These are phyloP conservation scores for Passer domesticus DNA, from an alignment of 2,113 vertebrate species.

Conservation along the genomic window DNA sequence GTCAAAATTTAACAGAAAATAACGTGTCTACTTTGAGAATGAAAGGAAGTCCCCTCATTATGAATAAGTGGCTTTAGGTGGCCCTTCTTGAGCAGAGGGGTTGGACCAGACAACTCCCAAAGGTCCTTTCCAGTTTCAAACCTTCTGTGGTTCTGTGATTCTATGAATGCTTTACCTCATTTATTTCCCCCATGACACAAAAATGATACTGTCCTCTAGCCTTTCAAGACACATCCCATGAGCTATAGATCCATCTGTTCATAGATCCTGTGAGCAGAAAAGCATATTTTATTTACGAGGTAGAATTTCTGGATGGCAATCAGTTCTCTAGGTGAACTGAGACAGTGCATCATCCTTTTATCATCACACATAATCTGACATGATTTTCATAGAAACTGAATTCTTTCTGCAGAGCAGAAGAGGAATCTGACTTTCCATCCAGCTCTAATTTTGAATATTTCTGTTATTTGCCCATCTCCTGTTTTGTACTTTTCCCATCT, in stretches of 20 bases:
- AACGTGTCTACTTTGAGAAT: background rate
- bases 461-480: background rate
- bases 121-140: background rate
- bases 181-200: background rate
- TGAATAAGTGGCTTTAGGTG: background rate
- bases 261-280: background rate
- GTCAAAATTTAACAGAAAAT: background rate
- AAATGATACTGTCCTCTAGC: background rate
- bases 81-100: background rate
- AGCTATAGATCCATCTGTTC: background rate
- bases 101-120: background rate
- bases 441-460: background rate
- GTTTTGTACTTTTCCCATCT: background rate
- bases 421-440: background rate
- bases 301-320: background rate
- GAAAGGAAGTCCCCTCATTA: background rate
- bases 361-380: background rate
- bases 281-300: background rate
- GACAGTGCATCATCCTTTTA: background rate
- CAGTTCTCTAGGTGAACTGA: background rate
- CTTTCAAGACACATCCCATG: background rate
- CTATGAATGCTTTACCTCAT: background rate
- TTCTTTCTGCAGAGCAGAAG: background rate
- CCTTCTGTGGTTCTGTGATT: background rate
- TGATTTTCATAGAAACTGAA: background rate